Conservation (phyloP, 1,140 invertebrate species). For the Linepithema humile region DNA sequence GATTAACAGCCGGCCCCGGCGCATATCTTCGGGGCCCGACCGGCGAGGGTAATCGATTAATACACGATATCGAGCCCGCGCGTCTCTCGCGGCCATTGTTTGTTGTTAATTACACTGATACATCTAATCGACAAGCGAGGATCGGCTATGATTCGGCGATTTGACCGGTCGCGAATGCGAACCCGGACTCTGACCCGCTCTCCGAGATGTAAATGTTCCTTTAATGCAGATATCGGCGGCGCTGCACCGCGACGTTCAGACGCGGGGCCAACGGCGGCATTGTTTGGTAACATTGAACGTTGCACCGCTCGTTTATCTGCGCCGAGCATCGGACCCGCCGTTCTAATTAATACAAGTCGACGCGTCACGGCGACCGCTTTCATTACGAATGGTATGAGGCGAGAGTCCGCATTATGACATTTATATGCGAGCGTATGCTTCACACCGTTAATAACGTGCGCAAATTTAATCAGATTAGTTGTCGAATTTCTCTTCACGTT, state of each 20-base stretch:
- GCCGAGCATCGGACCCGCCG: constrained; percentile 26
- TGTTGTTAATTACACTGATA: constrained; percentile 75
- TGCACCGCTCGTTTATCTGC: constrained; percentile 44
- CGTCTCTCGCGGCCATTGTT: constrained; percentile 69
- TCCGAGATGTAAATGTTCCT: constrained; percentile 62
- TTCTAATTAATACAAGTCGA: constrained; percentile 56
- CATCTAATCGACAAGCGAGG: constrained; percentile 59
- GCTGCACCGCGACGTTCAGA: constrained; percentile 23
- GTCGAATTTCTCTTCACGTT: neutral
- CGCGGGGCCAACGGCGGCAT: constrained; percentile 30
- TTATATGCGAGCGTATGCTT: neutral
- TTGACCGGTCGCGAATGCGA: constrained; percentile 60
- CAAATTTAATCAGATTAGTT: constrained; percentile 19
- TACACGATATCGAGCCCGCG: constrained; percentile 65
- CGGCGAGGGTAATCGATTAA: constrained; percentile 71
- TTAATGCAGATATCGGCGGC: constrained; percentile 58
- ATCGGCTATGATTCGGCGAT: constrained; percentile 59
- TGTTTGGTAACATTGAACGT: constrained; percentile 52
- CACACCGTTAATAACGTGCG: neutral
- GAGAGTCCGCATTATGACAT: constrained; percentile 3
- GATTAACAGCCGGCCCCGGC: constrained; percentile 62
- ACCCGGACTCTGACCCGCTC: neutral
- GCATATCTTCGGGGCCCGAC: constrained; percentile 61
- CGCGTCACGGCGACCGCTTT: constrained; percentile 47
- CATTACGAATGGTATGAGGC: constrained; percentile 3